Conservation (phyloP, 2,797 vertebrate species). For the Orestias chungarensis region DNA sequence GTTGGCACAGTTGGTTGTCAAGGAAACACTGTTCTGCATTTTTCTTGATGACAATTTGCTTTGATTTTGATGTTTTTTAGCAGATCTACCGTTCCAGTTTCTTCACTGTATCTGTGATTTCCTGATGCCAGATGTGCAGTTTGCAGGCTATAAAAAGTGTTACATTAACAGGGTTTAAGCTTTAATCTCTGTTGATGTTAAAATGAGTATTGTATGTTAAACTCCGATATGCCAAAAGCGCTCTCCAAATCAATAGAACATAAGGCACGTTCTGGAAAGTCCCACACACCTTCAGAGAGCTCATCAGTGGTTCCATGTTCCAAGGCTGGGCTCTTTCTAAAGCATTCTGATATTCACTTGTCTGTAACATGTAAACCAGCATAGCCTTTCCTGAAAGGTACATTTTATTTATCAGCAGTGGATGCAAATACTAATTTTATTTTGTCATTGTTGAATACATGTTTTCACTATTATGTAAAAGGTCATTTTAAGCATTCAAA, state of each 20-base stretch:
- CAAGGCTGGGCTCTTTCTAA: background rate
- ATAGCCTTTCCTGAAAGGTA: background rate
- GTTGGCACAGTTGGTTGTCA: conserved; percentile 37
- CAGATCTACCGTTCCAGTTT: conserved; percentile 67
- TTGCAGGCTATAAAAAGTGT: conserved; percentile 72
- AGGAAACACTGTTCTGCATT: conserved; percentile 64
- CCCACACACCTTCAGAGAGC: background rate
- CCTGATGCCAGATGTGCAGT: conserved; percentile 71
- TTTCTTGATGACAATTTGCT: conserved; percentile 42
- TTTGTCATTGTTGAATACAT: too few relatives aligned
- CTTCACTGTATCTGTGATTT: conserved; percentile 63
- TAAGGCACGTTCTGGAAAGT: background rate
- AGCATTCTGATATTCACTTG: background rate
- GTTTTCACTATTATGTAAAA: conserved; percentile 15
- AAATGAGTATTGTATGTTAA: conserved; percentile 66
- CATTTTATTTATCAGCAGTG: background rate
- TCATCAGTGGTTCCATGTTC: background rate
- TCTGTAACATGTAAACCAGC: background rate
- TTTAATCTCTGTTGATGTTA: conserved; percentile 71
- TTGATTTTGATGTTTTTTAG: conserved; percentile 39
- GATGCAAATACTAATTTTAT: conserved; percentile 6
- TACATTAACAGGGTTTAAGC: conserved; percentile 76
- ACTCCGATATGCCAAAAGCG: conserved; percentile 7
- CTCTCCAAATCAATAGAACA: too few relatives aligned
- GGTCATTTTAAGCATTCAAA: conserved; percentile 36